Evolutionary conservation across 2,797 vertebrate genomes (phyloP).

Genomic region (Tamandua tetradactyla): DNA sequence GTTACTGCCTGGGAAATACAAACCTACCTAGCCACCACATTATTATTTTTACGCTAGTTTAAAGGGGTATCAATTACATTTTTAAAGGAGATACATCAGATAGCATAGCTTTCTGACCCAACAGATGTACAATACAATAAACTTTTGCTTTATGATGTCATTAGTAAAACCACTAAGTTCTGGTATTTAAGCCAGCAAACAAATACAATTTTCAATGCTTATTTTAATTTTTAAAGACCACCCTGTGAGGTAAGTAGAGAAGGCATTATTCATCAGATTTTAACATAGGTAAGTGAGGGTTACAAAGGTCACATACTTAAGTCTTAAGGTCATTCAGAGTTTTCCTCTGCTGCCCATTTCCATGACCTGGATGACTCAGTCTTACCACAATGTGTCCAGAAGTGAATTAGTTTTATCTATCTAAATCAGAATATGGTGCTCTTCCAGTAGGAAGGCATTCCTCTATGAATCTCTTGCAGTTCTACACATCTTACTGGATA

Average conservation of each 20-base stretch:
- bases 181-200: neutral
- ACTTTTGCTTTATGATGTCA: constrained; percentile 8
- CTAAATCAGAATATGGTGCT: neutral
- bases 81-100: constrained; percentile 9
- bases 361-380: neutral
- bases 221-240: neutral
- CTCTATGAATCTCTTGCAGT: neutral
- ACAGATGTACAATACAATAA: constrained; percentile 24
- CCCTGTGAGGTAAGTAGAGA: neutral
- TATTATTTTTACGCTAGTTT: constrained; percentile 15
- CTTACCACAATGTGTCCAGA: neutral
- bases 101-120: neutral
- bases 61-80: neutral
- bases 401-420: constrained; percentile 6
- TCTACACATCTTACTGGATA: neutral
- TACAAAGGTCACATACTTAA: neutral
- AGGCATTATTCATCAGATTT: constrained; percentile 30
- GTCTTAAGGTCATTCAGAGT: neutral
- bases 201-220: constrained; percentile 31
- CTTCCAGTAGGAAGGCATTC: neutral
- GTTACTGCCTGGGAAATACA: neutral
- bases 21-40: neutral
- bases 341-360: neutral
- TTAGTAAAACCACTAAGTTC: neutral
- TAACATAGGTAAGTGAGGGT: neutral